phyloP scores from a whole-genome alignment of 2,888 invertebrate species.

The Neuroscelio doddi region DNA sequence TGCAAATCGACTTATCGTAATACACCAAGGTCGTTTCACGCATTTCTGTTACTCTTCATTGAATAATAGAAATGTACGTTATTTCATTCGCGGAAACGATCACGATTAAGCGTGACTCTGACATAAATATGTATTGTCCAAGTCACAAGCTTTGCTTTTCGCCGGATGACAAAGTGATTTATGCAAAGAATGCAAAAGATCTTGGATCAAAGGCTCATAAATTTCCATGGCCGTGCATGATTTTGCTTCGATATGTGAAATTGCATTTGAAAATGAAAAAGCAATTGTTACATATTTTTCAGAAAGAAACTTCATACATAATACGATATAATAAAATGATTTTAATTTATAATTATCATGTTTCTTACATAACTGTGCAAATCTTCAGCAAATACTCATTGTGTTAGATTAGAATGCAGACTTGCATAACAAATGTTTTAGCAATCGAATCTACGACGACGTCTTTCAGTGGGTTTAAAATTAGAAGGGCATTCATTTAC shows the following conservation, averaged over 20 bases:
- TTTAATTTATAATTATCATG: too few species aligned
- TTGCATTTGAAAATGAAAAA: too few species aligned
- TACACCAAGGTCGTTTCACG: constrained; percentile 17
- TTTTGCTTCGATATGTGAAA: background rate
- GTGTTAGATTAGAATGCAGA: constrained; percentile 10
- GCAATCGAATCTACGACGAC: constrained; percentile 5
- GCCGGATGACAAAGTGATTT: constrained; percentile 38
- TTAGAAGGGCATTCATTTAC: constrained; percentile 31
- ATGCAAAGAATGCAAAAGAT: constrained; percentile 38
- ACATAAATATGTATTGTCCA: constrained; percentile 42
- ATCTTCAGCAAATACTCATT: too few species aligned
- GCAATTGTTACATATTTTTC: too few species aligned
- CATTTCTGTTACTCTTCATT: constrained; percentile 22
- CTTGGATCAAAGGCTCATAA: constrained; percentile 40
- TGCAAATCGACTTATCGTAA: constrained; percentile 13
- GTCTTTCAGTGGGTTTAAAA: constrained; percentile 14
- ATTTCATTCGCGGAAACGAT: constrained; percentile 44
- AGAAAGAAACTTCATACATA: too few species aligned
- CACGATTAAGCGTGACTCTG: constrained; percentile 45
- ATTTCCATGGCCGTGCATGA: constrained; percentile 21
- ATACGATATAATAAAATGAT: too few species aligned
- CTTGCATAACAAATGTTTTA: constrained; percentile 18
- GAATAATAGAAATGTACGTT: constrained; percentile 25
- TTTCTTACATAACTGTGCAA: too few species aligned
- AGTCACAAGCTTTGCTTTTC: constrained; percentile 22